Base-by-base conservation (phyloP, 2,797 vertebrate genomes). In the Valencia hispanica region DNA sequence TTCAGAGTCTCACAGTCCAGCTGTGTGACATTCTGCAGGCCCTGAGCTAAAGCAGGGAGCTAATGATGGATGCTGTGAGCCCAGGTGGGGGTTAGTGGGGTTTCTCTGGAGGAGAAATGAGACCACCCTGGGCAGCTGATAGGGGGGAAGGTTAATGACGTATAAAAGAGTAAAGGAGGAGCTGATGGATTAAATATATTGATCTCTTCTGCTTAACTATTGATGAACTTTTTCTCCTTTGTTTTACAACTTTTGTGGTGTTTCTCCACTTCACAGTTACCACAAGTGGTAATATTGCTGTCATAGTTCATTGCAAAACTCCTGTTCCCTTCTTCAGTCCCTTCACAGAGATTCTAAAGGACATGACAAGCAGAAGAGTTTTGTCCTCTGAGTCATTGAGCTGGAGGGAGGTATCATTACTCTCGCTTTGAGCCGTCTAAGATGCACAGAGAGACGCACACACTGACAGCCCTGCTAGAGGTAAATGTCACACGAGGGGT, bases 401-500 rank as follows among this genome's bases (percentile, higher is more conserved):
- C 39, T 70, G 82, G 75, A 47, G 84, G 86, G 84, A 80, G 74
- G 75, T 47, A 83, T 92, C 92, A 88, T 94, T 93, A 89, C 87
- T 27, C 78, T 90, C 86, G 85, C 79, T 66, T 1, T 70, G 74
- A 78, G 82, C 88, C 82, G 68, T 81, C 81, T 84, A 36, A 84
- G 82, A 73, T 78, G 39, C 85, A 76, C 75, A 89, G 72, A 61
- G 73, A 75, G 59, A 74, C 63, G 39, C 75, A 68, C 63, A 68
- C 74, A 70, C 34, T 7, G 80, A 88, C 76, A 82, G 79, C 79
- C 72, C 72, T 4, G 81, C 90, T 78, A 3, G 87, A 88, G 72
- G 82, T 88, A 92, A 94, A 92, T 95, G 92, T 92, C 92, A 94
- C 82, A 83, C 85, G 83, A 86, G 82, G 92, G 91, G n/a, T n/a